Evolutionary conservation across 2,888 invertebrate species (phyloP).

Genomic region (Latrodectus hesperus): DNA sequence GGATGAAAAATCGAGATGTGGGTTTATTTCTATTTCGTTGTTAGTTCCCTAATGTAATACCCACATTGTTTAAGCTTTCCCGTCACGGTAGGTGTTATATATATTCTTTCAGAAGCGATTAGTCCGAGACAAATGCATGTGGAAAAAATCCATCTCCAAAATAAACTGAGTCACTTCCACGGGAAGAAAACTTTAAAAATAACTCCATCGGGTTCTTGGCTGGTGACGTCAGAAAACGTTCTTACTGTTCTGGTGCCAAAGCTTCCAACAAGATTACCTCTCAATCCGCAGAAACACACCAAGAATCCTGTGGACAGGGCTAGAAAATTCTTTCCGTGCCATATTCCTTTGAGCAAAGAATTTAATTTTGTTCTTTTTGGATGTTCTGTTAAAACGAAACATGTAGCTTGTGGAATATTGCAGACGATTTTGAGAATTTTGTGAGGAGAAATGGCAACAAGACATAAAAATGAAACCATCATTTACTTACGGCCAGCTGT

Average conservation of each 20-base stretch:
- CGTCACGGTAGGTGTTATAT: neutral
- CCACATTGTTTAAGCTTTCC: neutral
- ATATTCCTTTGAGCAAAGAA: neutral
- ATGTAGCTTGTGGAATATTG: neutral
- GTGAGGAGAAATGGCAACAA: slow-evolving; percentile 40
- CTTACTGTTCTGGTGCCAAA: slow-evolving; percentile 58
- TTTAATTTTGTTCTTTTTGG: neutral
- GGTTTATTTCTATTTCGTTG: no score
- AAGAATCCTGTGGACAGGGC: neutral
- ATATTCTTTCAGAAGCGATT: neutral
- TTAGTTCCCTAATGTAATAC: no score
- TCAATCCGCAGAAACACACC: neutral
- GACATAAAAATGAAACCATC: slow-evolving; percentile 57
- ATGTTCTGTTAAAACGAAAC: neutral
- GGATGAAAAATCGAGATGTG: no score
- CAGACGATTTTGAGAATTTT: neutral
- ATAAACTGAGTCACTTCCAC: slow-evolving; percentile 56
- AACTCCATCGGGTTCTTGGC: slow-evolving; percentile 39
- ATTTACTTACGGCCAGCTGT: slow-evolving; percentile 51
- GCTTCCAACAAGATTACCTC: slow-evolving; percentile 9
- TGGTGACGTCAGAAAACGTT: slow-evolving; percentile 55
- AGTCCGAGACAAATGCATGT: neutral
- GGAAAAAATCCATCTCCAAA: slow-evolving; percentile 5
- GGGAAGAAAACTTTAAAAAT: slow-evolving; percentile 53
- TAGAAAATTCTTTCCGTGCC: neutral